Base-by-base conservation (phyloP, 2,797 vertebrate genomes). In the Channallabes apus region DNA sequence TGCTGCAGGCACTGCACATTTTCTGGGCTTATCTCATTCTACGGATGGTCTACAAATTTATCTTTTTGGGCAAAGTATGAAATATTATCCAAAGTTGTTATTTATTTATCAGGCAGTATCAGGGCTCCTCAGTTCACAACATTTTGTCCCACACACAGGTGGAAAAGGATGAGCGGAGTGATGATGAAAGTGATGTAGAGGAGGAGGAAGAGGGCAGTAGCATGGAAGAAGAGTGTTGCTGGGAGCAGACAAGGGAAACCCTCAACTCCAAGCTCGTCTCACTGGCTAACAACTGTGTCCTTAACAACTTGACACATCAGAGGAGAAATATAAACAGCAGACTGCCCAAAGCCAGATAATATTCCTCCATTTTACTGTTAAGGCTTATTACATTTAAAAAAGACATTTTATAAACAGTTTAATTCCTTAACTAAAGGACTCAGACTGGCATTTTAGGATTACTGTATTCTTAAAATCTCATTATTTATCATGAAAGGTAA, bases 11-110 rank as follows among this genome's bases (percentile, higher is more conserved):
- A 1, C 94, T 99, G 46, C 97, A 99, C 41, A 11, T 98, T 85
- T 99, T 98, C 93, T 99, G 98, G 98, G 97, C 97, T 17, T 96
- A 92, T 82, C 93, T 99, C 29, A 98, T 99, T 89, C 91, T 98
- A 69, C 95, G 94, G n/a, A 98, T 99, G 98, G 87, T 97, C 89
- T 94, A 87, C 92, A 96, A 94, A 87, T 98, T 98, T 89, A 32
- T 94, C 61, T 92, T 93, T 86, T 75, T 91, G 79, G 98, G 98
- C 89, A 96, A 95, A 95, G 98, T 99, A 92, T 86, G 93, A 51
- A 69, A 32, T 27, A 15, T 35, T 58, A 59, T 1, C 27, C 17
- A 41, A 62, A 0, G 38, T 46, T 64, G 35, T 64, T 78, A 61
- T n/a, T 62, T 27, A 65, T 24, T n/a, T 32, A 67, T 8, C 17